phyloP scores from a whole-genome alignment of 2,113 vertebrate species.

The Willisornis vidua region DNA sequence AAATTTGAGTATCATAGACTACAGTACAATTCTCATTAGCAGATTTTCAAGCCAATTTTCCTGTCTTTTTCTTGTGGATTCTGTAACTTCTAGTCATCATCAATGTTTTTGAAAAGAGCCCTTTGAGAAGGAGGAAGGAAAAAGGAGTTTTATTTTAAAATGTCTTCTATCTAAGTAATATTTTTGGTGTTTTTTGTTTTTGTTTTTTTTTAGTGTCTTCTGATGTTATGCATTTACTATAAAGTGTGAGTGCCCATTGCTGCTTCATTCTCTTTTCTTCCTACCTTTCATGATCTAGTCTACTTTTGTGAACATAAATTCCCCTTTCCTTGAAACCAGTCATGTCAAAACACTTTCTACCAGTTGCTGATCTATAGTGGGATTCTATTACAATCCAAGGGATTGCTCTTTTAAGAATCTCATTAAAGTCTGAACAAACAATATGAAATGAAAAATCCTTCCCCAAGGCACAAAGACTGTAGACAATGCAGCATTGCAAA shows the following conservation, averaged over 20 bases:
- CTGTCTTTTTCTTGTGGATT: background rate
- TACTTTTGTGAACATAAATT: background rate
- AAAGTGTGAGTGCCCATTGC: background rate
- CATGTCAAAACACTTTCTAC: background rate
- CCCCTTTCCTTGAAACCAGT: background rate
- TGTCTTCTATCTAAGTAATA: background rate
- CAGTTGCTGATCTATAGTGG: background rate
- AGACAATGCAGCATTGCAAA: background rate
- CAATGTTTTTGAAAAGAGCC: background rate
- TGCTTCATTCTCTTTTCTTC: background rate
- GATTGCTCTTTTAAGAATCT: slow-evolving; percentile 56
- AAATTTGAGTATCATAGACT: background rate
- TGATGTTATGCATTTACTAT: background rate
- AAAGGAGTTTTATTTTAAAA: background rate
- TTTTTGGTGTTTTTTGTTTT: background rate
- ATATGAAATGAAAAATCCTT: slow-evolving; percentile 52
- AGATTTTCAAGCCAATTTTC: background rate
- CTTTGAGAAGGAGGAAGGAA: background rate
- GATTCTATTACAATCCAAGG: slow-evolving; percentile 28
- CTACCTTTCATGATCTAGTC: background rate
- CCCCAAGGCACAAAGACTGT: background rate
- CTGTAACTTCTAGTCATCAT: background rate
- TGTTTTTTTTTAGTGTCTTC: background rate
- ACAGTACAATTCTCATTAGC: background rate
- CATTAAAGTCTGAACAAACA: slow-evolving; percentile 56